Percentiles rank a stretch among this genome's conserved stretches.
phyloP scores from a whole-genome alignment of 2,888 invertebrate species.

The Poecilus cupreus region DNA sequence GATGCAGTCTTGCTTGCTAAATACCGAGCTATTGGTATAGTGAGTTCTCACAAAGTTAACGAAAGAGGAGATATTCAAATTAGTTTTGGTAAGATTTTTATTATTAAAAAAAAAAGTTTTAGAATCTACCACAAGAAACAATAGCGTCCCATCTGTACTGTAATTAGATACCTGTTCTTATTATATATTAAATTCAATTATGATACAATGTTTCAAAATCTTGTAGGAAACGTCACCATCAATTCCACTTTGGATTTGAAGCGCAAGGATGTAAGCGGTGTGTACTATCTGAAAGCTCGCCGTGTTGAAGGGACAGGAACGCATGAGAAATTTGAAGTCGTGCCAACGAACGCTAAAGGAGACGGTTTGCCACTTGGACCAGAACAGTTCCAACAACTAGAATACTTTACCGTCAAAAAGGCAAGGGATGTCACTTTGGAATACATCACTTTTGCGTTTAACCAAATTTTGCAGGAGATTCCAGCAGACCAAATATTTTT shows the following conservation, averaged over 20 bases:
- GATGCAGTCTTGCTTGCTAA: not conserved
- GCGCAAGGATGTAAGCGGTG: not conserved
- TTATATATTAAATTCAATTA: no score
- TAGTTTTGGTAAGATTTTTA: not conserved
- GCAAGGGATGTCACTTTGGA: not conserved
- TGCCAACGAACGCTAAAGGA: not conserved
- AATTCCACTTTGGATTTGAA: not conserved
- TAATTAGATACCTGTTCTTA: no score
- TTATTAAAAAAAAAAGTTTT: not conserved
- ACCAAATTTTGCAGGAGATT: not conserved
- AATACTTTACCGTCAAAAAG: not conserved
- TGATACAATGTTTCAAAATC: no score
- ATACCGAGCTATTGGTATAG: not conserved
- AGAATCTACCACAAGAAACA: no score
- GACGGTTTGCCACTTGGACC: not conserved
- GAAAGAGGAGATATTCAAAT: not conserved
- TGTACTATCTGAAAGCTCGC: not conserved
- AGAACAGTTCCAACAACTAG: not conserved
- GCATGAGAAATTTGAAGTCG: not conserved
- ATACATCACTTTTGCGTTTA: not conserved
- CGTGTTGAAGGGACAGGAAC: not conserved
- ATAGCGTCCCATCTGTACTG: no score
- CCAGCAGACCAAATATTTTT: not conserved
- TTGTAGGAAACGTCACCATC: not conserved
- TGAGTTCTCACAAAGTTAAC: not conserved